Conservation (phyloP, 2,113 vertebrate genomes). For the Neogobius melanostomus region DNA sequence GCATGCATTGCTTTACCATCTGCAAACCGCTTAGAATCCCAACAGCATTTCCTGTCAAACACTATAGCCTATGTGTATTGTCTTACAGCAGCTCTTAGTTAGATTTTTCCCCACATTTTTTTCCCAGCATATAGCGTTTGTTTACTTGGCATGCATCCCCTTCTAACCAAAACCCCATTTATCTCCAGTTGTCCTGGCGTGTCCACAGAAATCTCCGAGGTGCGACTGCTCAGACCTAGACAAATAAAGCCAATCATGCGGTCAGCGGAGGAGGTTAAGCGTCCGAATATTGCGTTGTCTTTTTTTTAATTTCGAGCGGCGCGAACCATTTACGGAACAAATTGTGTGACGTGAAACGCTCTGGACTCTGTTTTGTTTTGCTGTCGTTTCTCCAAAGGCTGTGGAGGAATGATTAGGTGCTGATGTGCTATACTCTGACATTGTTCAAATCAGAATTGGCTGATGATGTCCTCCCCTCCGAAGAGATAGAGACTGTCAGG, state of each 20-base stretch:
- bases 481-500: slow-evolving; percentile 33
- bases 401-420: slow-evolving; percentile 37
- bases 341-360: slow-evolving; percentile 3
- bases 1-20: background rate
- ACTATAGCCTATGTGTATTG: background rate
- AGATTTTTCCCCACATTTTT: background rate
- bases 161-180: background rate
- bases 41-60: background rate
- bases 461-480: slow-evolving; percentile 19
- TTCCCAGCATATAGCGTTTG: background rate
- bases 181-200: background rate
- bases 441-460: slow-evolving; percentile 42
- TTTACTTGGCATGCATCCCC: background rate
- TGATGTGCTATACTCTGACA: slow-evolving; percentile 29
- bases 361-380: slow-evolving; percentile 4
- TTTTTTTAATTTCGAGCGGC: slow-evolving; percentile 5
- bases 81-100: background rate
- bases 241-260: slow-evolving; percentile 8
- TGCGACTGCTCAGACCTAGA: background rate
- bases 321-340: slow-evolving; percentile 7
- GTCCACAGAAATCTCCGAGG: background rate
- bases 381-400: slow-evolving; percentile 5
- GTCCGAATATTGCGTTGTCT: background rate
- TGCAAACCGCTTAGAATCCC: background rate
- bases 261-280: background rate